phyloP scores from a whole-genome alignment of 2,113 vertebrate species.

The Lamprotornis superbus region DNA sequence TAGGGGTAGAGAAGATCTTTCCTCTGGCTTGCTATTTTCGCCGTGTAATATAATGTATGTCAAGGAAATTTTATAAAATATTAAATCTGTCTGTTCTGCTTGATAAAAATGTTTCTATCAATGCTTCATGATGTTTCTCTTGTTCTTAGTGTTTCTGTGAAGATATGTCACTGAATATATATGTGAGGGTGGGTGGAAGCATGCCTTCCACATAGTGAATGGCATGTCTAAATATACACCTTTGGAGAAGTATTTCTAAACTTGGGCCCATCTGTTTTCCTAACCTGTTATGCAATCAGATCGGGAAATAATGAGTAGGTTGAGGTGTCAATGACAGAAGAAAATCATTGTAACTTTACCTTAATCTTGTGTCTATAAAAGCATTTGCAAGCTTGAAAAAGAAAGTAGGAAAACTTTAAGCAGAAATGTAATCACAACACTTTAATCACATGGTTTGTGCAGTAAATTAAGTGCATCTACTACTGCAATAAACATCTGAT shows the following conservation, averaged over 20 bases:
- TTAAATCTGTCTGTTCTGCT: accelerated
- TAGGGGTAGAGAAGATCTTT: accelerated
- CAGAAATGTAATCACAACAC: neutral
- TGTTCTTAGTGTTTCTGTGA: neutral
- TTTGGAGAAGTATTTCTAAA: neutral
- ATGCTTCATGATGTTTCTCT: neutral
- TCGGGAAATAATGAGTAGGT: neutral
- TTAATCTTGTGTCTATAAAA: neutral
- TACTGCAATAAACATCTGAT: neutral
- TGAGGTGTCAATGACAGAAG: neutral
- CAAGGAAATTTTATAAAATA: neutral
- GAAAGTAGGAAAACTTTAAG: neutral
- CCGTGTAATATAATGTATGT: neutral
- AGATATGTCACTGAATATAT: neutral
- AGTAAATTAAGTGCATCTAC: neutral
- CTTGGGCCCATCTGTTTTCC: neutral
- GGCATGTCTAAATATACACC: neutral
- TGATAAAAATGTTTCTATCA: neutral
- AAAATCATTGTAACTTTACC: neutral
- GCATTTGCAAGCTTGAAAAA: neutral
- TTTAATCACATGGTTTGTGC: neutral
- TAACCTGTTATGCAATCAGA: neutral
- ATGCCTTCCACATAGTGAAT: neutral
- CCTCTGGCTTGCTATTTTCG: neutral
- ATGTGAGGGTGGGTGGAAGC: neutral